Percentiles rank a stretch among this genome's conserved stretches.
phyloP scores from a whole-genome alignment of 2,113 vertebrate species.

The Taxidea taxus region DNA sequence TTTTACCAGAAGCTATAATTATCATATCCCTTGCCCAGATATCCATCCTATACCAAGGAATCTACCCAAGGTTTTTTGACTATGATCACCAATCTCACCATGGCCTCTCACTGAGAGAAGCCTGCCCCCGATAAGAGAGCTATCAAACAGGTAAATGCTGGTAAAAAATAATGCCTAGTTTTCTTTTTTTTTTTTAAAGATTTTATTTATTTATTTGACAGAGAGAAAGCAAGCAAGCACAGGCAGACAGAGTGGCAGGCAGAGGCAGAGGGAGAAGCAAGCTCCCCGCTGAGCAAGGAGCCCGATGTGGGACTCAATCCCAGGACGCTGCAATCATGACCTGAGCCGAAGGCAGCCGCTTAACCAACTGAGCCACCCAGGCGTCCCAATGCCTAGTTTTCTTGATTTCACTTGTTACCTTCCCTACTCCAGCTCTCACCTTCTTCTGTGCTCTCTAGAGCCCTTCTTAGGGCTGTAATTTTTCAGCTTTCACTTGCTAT shows the following conservation, averaged over 20 bases:
- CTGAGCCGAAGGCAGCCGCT: too few relatives aligned
- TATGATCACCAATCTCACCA: not conserved
- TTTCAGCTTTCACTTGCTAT: not conserved
- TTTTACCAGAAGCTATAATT: not conserved
- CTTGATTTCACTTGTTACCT: not conserved
- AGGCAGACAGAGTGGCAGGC: too few relatives aligned
- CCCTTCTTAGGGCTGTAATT: not conserved
- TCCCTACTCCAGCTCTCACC: not conserved
- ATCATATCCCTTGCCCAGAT: not conserved
- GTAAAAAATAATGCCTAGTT: not conserved
- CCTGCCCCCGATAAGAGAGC: not conserved
- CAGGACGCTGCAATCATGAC: too few relatives aligned
- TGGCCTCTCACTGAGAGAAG: not conserved
- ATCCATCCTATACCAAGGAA: not conserved
- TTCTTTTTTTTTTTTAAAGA: too few relatives aligned
- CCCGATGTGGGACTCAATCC: too few relatives aligned
- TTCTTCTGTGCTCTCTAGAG: not conserved
- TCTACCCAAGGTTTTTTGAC: not conserved
- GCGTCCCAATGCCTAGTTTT: not conserved
- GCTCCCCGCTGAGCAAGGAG: too few relatives aligned
- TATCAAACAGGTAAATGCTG: not conserved
- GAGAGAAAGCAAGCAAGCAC: too few relatives aligned
- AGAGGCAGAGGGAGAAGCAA: too few relatives aligned
- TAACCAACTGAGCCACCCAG: too few relatives aligned
- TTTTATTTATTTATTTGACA: too few relatives aligned